Evolutionary conservation across 2,113 vertebrate genomes (phyloP), one percentile per base, ranked within the genome.

Genomic region (Pseudorhombus dupliciocellatus): DNA sequence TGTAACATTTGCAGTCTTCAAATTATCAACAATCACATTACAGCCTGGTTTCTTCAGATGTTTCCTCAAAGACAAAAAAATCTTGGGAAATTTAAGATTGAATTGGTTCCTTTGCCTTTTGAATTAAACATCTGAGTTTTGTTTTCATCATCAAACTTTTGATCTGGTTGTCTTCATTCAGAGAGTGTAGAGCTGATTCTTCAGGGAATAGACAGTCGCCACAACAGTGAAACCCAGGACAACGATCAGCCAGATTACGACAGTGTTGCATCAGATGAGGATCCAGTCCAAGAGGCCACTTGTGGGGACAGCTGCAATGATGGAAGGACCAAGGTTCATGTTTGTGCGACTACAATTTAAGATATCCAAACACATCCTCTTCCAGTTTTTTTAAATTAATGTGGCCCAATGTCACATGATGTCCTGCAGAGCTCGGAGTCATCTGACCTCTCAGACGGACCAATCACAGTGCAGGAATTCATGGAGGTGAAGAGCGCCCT

Each of bases 181-280:
- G 98, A 98, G 66, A 98, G 94, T 1, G 95, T 99, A 80, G 98
- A 99, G 73, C 92, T 99, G 65, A 94, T 97, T 57, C 91, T 98
- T 72, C 97, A 96, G 91, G 94, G 95, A 5, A 90, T 97, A 64
- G 91, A 81, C 85, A 95, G 91, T 80, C 95, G 94, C 67, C 96
- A 94, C 34, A 95, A 95, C 50, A 88, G 84, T 26, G 96, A 96
- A 75, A 95, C 93, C 85, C 95, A 97, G 73, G 97, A 98, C 73
- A 94, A 95, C 0, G 98, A 99, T 83, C 98, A 99, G 87, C 98
- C 97, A 0, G 98, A 99, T 87, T 99, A 99, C 0, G 97, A 99
- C 92, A 99, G 97, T 0, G 98, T 99, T 75, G 97, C 98, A 0
- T 99, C 97, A 3, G 98, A 99, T 55, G 98, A 99, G 85, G 98